Base-by-base conservation (phyloP, 2,888 invertebrate species). In the Megamerina dolium region DNA sequence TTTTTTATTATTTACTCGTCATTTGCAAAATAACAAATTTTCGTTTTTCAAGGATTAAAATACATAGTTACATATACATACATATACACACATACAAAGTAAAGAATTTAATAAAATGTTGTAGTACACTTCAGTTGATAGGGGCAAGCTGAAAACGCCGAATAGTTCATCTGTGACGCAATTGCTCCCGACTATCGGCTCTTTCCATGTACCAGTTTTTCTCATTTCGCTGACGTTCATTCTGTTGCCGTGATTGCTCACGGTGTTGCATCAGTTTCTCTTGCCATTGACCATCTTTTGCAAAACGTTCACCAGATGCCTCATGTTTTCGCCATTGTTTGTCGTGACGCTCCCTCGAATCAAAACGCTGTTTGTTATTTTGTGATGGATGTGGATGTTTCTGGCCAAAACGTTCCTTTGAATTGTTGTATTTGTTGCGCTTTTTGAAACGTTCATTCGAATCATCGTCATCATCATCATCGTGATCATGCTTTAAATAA, bases 151-250 rank as follows among this genome's bases (percentile, higher is more conserved):
- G n/a, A n/a, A n/a, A n/a, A n/a, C n/a, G n/a, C n/a, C n/a, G n/a
- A n/a, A n/a, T n/a, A n/a, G n/a, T n/a, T n/a, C n/a, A n/a, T n/a
- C n/a, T n/a, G n/a, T n/a, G n/a, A n/a, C 69, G 63, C 32, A 53
- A 58, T 39, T 66, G 57, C 47, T 68, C 68, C 5, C 69, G 61
- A 34, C 61, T 55, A 29, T 53, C 49, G n/a, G 59, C 67, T 4
- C 68, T 61, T 39, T 69, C 63, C 3, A 68, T 61, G 35, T 54
- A 68, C 69, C 69, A 69, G 43, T 69, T 69, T 29, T 62, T 57
- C n/a, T 57, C 52, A 31, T 55, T 56, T 27, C 54, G 57, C 21
- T 59, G 57, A 38, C 58, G 58, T 3, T 63, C 60, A 32, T 59
- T 56, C 12, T 50, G 45, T 33, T 55, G 57, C 5, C 67, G 61